Conservation (phyloP, 2,888 invertebrate species). For the Lordiphosa andalusiaca region DNA sequence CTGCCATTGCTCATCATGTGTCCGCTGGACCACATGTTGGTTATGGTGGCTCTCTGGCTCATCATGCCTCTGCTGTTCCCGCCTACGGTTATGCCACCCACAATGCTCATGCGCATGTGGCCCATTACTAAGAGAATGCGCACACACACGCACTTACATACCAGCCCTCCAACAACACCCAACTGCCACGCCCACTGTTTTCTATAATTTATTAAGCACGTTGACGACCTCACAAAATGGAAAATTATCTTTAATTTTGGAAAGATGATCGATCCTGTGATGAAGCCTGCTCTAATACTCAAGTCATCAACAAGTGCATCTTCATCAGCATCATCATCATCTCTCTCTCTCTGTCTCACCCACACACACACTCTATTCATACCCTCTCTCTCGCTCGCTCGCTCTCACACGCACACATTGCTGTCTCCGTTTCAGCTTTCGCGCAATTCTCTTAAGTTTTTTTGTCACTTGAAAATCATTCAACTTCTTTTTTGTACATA, state of each 20-base stretch:
- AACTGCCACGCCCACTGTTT: slow-evolving; percentile 25
- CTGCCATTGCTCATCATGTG: slow-evolving; percentile 74
- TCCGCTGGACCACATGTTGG: slow-evolving; percentile 75
- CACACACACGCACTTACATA: slow-evolving; percentile 7
- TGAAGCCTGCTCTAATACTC: slow-evolving; percentile 66
- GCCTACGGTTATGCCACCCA: slow-evolving; percentile 76
- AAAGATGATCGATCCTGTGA: slow-evolving; percentile 30
- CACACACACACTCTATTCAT: slow-evolving; percentile 17
- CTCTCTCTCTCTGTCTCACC: slow-evolving; percentile 11
- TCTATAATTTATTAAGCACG: slow-evolving; percentile 67
- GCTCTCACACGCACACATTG: slow-evolving; percentile 26
- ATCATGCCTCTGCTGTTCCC: slow-evolving; percentile 73
- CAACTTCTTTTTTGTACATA: slow-evolving; percentile 56
- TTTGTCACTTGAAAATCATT: slow-evolving; percentile 40
- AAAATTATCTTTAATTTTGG: slow-evolving; percentile 22
- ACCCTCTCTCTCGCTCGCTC: slow-evolving; percentile 12
- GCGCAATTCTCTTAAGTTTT: slow-evolving; percentile 52
- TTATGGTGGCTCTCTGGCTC: slow-evolving; percentile 73
- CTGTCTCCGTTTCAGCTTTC: slow-evolving; percentile 56
- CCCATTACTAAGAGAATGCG: slow-evolving; percentile 71
- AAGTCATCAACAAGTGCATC: slow-evolving; percentile 39
- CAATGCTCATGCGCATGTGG: slow-evolving; percentile 73
- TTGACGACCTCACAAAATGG: slow-evolving; percentile 45
- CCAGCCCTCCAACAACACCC: slow-evolving; percentile 15
- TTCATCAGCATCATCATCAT: slow-evolving; percentile 20